Evolutionary conservation across 2,113 vertebrate species (phyloP).

Genomic region (Callithrix jacchus): DNA sequence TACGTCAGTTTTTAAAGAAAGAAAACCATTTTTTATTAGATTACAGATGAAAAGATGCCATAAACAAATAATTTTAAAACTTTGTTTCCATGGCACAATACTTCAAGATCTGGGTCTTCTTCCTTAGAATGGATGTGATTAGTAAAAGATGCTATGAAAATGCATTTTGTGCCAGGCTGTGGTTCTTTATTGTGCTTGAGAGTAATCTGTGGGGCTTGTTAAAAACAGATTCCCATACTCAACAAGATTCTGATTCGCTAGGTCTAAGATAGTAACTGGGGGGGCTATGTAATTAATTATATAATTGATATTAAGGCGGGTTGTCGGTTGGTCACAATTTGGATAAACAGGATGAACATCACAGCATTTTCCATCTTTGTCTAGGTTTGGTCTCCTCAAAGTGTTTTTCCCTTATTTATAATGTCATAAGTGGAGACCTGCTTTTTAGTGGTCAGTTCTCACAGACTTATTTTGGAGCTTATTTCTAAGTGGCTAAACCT

Average conservation of each 20-base stretch:
- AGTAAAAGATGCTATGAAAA: neutral
- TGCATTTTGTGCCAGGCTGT: neutral
- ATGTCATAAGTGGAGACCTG: neutral
- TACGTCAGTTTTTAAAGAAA: neutral
- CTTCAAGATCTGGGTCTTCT: neutral
- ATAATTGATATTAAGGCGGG: neutral
- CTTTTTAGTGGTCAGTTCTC: neutral
- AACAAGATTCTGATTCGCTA: neutral
- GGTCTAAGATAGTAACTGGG: neutral
- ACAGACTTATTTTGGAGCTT: neutral
- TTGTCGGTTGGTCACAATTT: neutral
- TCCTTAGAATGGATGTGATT: neutral
- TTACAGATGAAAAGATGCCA: neutral
- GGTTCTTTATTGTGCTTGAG: neutral
- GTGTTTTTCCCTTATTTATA: neutral
- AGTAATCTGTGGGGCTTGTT: neutral
- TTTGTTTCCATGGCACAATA: neutral
- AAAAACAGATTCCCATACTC: neutral
- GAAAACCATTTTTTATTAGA: slow-evolving; percentile 10
- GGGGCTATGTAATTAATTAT: neutral
- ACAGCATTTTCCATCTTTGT: neutral
- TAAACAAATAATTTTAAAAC: neutral
- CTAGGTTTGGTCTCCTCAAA: neutral
- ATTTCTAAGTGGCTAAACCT: neutral
- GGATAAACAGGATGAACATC: neutral